Evolutionary conservation across 2,113 vertebrate species (phyloP).

Genomic region (Centropristis striata): DNA sequence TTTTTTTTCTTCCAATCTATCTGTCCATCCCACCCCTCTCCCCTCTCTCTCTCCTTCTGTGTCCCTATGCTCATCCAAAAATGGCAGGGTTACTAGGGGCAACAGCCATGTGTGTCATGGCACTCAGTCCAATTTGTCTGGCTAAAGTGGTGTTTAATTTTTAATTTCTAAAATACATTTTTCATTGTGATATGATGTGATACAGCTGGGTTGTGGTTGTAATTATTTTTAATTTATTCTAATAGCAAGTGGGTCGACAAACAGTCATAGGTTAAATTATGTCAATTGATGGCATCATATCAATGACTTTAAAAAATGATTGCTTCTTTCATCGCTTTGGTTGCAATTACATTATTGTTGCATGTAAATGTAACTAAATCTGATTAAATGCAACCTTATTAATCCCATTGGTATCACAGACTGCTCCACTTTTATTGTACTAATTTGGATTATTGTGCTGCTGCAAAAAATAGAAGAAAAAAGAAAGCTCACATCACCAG

Average conservation of each 20-base stretch:
- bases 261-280: neutral
- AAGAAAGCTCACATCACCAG: neutral
- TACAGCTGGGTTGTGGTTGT: neutral
- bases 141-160: neutral
- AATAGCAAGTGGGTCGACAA: neutral
- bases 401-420: neutral
- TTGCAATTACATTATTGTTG: neutral
- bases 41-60: neutral
- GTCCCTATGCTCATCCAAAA: neutral
- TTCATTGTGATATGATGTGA: neutral
- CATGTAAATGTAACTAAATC: constrained; percentile 2
- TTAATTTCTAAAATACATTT: neutral
- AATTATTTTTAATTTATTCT: neutral
- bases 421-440: neutral
- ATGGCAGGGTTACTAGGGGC: constrained; percentile 16
- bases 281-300: neutral
- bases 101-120: neutral
- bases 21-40: neutral
- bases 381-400: neutral
- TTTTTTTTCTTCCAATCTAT: no score
- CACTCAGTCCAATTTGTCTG: neutral
- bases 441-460: neutral
- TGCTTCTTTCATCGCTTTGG: neutral
- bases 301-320: constrained; percentile 6
- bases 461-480: neutral